Evolutionary conservation across 1,140 invertebrate species (phyloP), one percentile per base, ranked within the genome.

Genomic region (Archegozetes longisetosus): DNA sequence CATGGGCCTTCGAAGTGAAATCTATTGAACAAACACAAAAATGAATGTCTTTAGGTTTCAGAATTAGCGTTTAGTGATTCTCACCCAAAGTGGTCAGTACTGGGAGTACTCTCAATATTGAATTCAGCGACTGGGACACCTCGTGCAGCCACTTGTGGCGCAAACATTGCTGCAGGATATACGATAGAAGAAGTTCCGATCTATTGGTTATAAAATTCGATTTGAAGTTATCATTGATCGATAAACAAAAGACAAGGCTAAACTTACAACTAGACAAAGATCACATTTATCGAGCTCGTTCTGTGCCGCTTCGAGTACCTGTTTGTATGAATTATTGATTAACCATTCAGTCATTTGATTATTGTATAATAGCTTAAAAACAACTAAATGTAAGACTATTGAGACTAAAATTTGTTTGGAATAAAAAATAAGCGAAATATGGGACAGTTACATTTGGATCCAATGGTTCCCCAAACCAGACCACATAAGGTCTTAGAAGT

Each of bases 91-190:
- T 78, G 69, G 24, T 75, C 66, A 4, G 85, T 86, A 22, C 79
- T 81, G 25, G 82, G 79, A 27, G 87, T 88, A 9, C 76, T 68
- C 74, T 90, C 86, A 61, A 91, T 73, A 68, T 93, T 93, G 68
- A 93, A 92, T 74, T 93, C 88, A 1, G 86, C 88, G 6, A 92
- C 87, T 25, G 85, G 80, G 23, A 87, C 78, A 6, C 84, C 84
- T 63, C 85, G 74, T 20, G 74, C 71, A 22, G 86, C 85, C 0
- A 87, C 83, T 51, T 78, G 72, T 0, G 86, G 86, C 3, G 86
- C 88, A 78, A 88, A 91, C 82, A 86, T 85, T n/a, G 87, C 86
- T 66, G 88, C 88, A 17, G 88, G 88, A 73, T 91, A 90, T 2
- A 92, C 87, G 12, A 88, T 78, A 1, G 86, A 88, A 23, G 87